These are phyloP conservation scores for Jacana jacana DNA, from an alignment of 2,113 vertebrate species.

Conservation along the genomic window DNA sequence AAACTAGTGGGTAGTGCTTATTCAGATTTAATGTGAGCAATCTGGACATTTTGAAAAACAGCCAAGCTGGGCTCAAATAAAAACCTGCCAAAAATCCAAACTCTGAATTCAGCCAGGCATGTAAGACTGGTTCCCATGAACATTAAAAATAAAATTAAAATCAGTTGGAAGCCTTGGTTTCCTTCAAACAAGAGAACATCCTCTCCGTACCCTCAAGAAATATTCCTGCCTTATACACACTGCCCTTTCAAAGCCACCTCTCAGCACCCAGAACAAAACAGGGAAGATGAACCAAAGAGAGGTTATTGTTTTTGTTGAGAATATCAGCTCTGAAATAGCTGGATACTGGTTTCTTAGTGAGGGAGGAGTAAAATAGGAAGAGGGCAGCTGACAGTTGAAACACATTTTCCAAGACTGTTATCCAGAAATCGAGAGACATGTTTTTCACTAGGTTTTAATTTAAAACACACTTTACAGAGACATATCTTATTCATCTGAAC, in stretches of 20 bases:
- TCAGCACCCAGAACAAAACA: neutral
- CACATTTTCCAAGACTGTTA: slow-evolving; percentile 54
- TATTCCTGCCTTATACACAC: slow-evolving; percentile 2
- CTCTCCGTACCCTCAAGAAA: slow-evolving; percentile 49
- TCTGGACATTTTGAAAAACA: slow-evolving; percentile 76
- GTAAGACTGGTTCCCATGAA: slow-evolving; percentile 72
- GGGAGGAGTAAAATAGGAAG: neutral
- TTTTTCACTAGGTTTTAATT: slow-evolving; percentile 63
- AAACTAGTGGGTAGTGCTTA: slow-evolving; percentile 68
- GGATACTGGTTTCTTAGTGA: slow-evolving; percentile 9
- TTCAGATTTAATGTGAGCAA: slow-evolving; percentile 73
- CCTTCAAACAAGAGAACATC: slow-evolving; percentile 35
- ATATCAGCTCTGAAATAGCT: neutral
- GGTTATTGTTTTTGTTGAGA: neutral
- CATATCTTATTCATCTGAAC: slow-evolving; percentile 61
- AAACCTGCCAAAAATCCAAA: slow-evolving; percentile 75
- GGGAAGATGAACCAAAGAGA: neutral
- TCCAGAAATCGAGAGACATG: slow-evolving; percentile 50
- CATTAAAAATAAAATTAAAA: slow-evolving; percentile 76
- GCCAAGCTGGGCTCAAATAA: slow-evolving; percentile 72
- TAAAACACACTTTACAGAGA: slow-evolving; percentile 60
- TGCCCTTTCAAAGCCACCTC: slow-evolving; percentile 57
- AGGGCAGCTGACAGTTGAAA: slow-evolving; percentile 51
- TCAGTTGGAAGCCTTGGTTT: slow-evolving; percentile 66
- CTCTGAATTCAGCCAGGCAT: slow-evolving; percentile 67